Evolutionary conservation across 2,797 vertebrate species (phyloP), one percentile per base, ranked within the genome.

Genomic region (Arctocebus calabarensis): DNA sequence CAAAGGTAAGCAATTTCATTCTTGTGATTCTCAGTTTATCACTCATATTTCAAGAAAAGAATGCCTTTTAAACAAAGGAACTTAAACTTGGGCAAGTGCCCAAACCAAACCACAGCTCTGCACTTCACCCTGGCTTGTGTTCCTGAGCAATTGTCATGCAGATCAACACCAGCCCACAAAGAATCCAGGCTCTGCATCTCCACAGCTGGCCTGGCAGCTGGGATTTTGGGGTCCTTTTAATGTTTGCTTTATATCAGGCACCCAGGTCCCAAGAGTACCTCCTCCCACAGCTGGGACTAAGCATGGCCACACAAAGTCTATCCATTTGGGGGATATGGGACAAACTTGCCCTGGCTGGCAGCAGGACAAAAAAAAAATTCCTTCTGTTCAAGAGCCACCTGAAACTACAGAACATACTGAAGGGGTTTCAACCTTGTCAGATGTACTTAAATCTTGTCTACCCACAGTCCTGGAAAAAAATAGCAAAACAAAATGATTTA

Each of bases 1-100:
- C 37, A 55, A 96, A 95, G 74, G 88, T 94, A 95, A 97, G 95
- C 91, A 62, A 74, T 88, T 97, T 96, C 34, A 22, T 78, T 61
- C 91, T 45, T 88, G 73, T 74, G 68, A 93, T 83, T 94, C 68
- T n/a, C 23, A 13, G 68, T 74, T 90, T 90, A 88, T 92, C 87
- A 84, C 52, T 87, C 40, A 48, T 32, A 73, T 88, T 74, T 94
- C 77, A 94, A 74, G 78, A 85, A 89, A 84, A 92, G 70, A 77
- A 81, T 71, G 34, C 23, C 20, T 88, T 48, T 84, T 75, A 83
- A 74, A 95, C 70, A 94, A 96, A 86, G 45, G 55, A 77, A 14
- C 9, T n/a, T 23, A 52, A 52, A 71, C 17, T 87, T 0, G 55
- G 88, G 22, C 34, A 88, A 37, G 29, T 83, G 74, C 27, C 37